Evolutionary conservation across 2,888 invertebrate genomes (phyloP).

Genomic region (Drosophila lacicola): DNA sequence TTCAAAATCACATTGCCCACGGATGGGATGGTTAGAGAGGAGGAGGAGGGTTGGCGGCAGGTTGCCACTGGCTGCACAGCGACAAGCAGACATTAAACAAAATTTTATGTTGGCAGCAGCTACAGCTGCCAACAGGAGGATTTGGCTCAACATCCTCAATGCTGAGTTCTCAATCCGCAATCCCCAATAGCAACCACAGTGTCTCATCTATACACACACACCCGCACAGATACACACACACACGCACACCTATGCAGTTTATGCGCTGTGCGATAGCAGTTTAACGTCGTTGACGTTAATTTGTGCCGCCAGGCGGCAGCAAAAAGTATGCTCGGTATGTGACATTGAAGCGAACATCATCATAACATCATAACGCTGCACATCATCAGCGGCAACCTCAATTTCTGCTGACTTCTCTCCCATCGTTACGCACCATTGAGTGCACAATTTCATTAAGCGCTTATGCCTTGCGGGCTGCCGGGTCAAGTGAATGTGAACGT

Average conservation of each 20-base stretch:
- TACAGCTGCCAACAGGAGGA: background rate
- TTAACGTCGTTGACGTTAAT: constrained; percentile 77
- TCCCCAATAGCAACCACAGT: constrained; percentile 17
- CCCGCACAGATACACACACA: constrained; percentile 6
- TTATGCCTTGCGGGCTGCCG: constrained; percentile 46
- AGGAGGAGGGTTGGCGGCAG: no score
- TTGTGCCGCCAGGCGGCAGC: constrained; percentile 60
- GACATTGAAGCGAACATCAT: constrained; percentile 59
- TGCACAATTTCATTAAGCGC: constrained; percentile 78
- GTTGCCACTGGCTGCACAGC: constrained; percentile 22
- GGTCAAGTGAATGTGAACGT: constrained; percentile 15
- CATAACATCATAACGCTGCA: constrained; percentile 55
- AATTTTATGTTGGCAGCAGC: constrained; percentile 67
- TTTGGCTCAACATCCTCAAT: constrained; percentile 18
- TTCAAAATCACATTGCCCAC: constrained; percentile 77
- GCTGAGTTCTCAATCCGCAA: constrained; percentile 18
- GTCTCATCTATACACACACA: background rate
- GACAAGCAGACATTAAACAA: constrained; percentile 62
- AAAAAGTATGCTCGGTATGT: constrained; percentile 49
- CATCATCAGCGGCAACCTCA: constrained; percentile 64
- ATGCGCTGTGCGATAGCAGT: constrained; percentile 70
- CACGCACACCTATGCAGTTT: constrained; percentile 62
- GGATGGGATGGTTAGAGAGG: background rate
- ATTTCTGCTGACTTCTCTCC: constrained; percentile 76
- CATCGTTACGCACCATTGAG: constrained; percentile 78